Evolutionary conservation across 30 jellyfish, hydroid and myxozoan species (phyloP).

Genomic region (Aurelia sp.): DNA sequence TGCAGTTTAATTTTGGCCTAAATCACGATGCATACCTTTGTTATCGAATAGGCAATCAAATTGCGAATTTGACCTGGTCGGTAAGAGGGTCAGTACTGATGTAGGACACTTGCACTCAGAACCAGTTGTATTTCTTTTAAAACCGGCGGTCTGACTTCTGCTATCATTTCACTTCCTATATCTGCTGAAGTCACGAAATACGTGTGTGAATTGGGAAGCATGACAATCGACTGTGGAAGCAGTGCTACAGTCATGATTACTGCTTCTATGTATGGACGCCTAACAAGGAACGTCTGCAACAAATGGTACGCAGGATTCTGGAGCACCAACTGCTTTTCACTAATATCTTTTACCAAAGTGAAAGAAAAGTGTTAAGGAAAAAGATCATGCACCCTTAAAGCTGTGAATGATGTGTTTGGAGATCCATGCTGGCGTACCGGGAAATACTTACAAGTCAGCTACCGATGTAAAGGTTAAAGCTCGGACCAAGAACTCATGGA

Average conservation of each 20-base stretch:
- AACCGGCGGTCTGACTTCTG: too few relatives aligned
- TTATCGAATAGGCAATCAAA: too few relatives aligned
- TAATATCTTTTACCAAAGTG: not conserved
- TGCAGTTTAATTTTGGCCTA: too few relatives aligned
- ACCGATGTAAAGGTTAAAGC: not conserved
- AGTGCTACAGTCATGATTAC: not conserved
- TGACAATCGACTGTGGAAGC: slow-evolving; percentile 2
- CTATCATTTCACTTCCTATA: not conserved
- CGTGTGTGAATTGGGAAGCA: not conserved
- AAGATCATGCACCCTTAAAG: not conserved
- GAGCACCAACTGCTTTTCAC: not conserved
- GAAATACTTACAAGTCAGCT: slow-evolving; percentile 16
- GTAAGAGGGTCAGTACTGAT: too few relatives aligned
- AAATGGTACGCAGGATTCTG: not conserved
- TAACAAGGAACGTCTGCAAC: slow-evolving; percentile 3
- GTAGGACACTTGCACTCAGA: too few relatives aligned
- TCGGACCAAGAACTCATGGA: too few relatives aligned
- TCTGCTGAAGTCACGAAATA: not conserved
- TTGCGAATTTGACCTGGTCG: too few relatives aligned
- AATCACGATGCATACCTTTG: too few relatives aligned
- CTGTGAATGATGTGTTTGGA: slow-evolving; percentile 13
- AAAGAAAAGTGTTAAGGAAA: slow-evolving; percentile 16
- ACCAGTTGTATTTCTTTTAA: too few relatives aligned
- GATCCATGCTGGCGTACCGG: slow-evolving; percentile 22
- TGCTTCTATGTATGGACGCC: slow-evolving; percentile 12